Evolutionary conservation across 2,797 vertebrate species (phyloP), one percentile per base, ranked within the genome.

Genomic region (Kryptopterus vitreolus): DNA sequence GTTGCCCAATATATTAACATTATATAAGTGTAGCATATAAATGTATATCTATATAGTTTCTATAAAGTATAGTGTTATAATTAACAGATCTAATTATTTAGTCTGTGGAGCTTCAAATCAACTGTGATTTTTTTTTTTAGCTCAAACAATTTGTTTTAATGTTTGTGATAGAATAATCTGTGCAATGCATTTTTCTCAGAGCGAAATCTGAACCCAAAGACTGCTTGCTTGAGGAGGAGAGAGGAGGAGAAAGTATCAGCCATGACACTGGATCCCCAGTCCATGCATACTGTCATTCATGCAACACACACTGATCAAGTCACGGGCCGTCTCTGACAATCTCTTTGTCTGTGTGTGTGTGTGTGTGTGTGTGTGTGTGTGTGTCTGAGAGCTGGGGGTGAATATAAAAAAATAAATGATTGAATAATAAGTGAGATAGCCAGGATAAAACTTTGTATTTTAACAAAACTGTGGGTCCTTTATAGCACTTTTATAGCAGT

Each of bases 171-270:
- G 31, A 38, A 57, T 58, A 58, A 58, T 52, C 57, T 79, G 46
- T 74, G 22, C 12, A 22, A 24, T 80, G 7, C 78, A 29, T 59
- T 46, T 78, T 22, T 91, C 88, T 1, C 91, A 99, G 97, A 99
- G 88, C 94, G 97, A 88, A 99, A 99, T 88, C 92, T 99, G 86
- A 99, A 99, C 90, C 97, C 97, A 35, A 99, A 99, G 94, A 95
- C 97, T 85, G 96, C 97, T 78, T 98, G 97, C 93, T 95, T 99
- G 95, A 95, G 97, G 89, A 95, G 96, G 91, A 95, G 96, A 91
- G 97, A 99, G 93, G 96, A 98, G 88, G 97, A 98, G 90, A 99
- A 97, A 91, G 95, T 93, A 77, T 96, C 96, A 87, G 94, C 93
- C 82, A 92, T 93, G 91, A 95, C 96, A 91, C 92, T 94, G 79